Evolutionary conservation across 2,888 invertebrate species (phyloP).

Genomic region (Sinopyrophorus schimmeli): DNA sequence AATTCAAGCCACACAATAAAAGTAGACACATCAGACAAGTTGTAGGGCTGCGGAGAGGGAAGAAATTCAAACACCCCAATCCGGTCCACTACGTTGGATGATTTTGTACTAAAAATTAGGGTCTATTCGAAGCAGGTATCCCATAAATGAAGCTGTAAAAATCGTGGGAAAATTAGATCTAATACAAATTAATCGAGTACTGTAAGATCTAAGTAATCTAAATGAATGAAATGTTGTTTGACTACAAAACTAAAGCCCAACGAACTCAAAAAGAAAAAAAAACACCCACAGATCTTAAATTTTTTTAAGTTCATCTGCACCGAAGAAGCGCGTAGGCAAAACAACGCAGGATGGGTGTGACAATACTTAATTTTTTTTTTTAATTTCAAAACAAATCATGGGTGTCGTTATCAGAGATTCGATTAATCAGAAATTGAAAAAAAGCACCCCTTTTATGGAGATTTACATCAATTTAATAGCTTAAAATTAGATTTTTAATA

Average conservation of each 20-base stretch:
- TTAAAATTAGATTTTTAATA: no score
- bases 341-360: constrained; percentile 13
- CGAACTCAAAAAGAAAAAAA: not conserved
- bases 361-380: no score
- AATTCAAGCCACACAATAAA: no score
- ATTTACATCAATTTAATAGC: no score
- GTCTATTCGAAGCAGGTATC: no score
- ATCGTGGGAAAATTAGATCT: constrained; percentile 19
- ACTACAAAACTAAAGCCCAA: not conserved
- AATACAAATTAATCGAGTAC: no score
- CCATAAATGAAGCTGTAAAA: constrained; percentile 14
- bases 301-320: constrained; percentile 12
- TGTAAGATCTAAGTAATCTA: no score
- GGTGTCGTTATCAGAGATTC: no score
- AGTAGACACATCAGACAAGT: not conserved
- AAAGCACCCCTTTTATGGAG: no score
- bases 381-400: no score
- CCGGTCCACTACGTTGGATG: constrained; percentile 18
- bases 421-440: no score
- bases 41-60: constrained; percentile 8
- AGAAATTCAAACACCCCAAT: constrained; percentile 10
- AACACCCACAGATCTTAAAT: constrained; percentile 5
- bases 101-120: no score
- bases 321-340: constrained; percentile 15
- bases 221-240: not conserved